These are phyloP conservation scores for Malacoraja senta DNA, from an alignment of 2,797 vertebrate genomes.

Conservation along the genomic window DNA sequence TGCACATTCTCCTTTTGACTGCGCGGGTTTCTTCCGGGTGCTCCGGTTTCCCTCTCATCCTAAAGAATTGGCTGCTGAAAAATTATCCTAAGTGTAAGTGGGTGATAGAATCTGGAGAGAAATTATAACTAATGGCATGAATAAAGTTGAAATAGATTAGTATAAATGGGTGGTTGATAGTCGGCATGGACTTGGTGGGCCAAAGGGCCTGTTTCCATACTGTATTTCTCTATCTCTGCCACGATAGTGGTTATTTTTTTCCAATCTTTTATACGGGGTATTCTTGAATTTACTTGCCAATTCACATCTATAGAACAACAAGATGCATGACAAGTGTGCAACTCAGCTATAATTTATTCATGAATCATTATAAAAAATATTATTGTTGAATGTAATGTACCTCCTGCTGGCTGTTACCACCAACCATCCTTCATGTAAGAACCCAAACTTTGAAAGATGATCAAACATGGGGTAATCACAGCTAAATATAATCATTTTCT, in stretches of 20 bases:
- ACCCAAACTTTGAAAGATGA: not conserved
- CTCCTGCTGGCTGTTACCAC: not conserved
- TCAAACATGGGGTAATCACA: not conserved
- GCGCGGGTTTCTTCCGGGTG: no score
- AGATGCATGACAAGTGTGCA: not conserved
- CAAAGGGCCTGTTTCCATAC: no score
- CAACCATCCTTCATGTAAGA: not conserved
- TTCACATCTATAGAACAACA: not conserved
- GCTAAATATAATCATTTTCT: not conserved
- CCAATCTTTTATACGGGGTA: not conserved
- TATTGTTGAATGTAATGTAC: not conserved
- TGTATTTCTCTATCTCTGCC: no score
- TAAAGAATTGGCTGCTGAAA: no score
- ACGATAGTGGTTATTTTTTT: not conserved
- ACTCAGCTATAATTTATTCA: not conserved
- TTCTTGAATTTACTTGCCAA: not conserved
- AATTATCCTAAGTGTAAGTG: no score
- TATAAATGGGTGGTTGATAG: no score
- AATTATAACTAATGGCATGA: no score
- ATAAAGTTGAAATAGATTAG: no score
- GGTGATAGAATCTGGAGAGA: no score
- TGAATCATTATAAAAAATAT: not conserved
- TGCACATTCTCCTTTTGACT: no score
- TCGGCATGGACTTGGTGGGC: no score
- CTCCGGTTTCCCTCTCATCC: no score